Percentiles rank a stretch among this genome's conserved stretches.
Conservation (phyloP, 2,113 vertebrate species). For the Spermophilus dauricus region DNA sequence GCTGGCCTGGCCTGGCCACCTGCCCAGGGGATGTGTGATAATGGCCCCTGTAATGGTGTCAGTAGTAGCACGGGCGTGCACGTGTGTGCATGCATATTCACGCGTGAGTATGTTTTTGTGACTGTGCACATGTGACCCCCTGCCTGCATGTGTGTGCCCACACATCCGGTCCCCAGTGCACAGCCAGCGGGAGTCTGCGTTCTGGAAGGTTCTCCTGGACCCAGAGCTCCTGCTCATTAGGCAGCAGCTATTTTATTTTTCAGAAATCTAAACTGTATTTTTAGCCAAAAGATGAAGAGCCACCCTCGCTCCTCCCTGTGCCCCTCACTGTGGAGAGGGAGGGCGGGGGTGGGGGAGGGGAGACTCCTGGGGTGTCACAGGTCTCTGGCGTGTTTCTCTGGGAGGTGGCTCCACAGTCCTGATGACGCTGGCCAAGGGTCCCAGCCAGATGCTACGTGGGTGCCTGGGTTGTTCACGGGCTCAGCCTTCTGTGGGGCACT, state of each 20-base stretch:
- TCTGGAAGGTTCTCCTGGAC: not conserved
- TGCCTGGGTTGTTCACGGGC: fast-evolving
- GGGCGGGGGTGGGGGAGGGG: fast-evolving
- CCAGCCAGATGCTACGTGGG: fast-evolving
- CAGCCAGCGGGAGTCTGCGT: not conserved
- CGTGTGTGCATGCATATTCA: too few species aligned
- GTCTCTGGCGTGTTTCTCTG: not conserved
- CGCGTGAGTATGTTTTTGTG: too few species aligned
- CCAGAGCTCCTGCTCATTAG: not conserved
- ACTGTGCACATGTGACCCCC: too few species aligned
- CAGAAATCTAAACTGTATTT: not conserved
- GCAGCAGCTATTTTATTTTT: not conserved
- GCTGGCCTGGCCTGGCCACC: not conserved
- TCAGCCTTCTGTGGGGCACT: fast-evolving
- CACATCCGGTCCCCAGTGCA: fast-evolving
- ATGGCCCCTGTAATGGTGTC: not conserved
- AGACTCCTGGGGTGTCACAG: fast-evolving
- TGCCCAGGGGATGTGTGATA: not conserved
- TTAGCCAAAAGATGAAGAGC: not conserved
- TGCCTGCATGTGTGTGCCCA: not conserved
- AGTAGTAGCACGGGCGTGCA: not conserved
- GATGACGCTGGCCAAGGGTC: too few species aligned
- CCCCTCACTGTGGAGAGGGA: not conserved
- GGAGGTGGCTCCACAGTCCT: not conserved
- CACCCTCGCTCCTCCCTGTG: fast-evolving